phyloP scores from a whole-genome alignment of 2,113 vertebrate species.

The Nothocercus nigrocapillus region DNA sequence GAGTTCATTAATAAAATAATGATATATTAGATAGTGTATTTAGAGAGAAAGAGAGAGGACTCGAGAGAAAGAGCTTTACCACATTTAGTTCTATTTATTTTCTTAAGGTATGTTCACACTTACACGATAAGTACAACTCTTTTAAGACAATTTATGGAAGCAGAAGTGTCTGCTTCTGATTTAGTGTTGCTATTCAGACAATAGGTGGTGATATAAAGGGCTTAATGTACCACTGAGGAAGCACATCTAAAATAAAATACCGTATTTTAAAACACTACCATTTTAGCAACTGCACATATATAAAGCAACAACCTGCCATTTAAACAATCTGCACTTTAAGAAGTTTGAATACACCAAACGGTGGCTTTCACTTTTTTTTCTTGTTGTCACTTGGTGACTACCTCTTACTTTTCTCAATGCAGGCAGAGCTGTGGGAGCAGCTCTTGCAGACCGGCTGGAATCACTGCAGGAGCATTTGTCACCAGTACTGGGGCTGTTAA shows the following conservation, averaged over 20 bases:
- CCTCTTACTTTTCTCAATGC: neutral
- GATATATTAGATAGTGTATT: neutral
- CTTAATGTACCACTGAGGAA: neutral
- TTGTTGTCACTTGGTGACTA: neutral
- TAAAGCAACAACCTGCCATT: neutral
- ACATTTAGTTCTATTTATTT: neutral
- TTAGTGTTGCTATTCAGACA: neutral
- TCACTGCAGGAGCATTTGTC: neutral
- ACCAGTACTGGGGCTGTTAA: neutral
- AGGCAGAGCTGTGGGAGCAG: neutral
- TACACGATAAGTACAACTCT: neutral
- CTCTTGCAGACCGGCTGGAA: neutral
- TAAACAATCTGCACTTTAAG: neutral
- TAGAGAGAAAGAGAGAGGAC: neutral
- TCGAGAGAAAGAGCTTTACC: neutral
- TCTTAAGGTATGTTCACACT: neutral
- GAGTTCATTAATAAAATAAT: constrained; percentile 32
- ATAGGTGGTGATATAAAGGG: neutral
- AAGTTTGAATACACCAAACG: neutral
- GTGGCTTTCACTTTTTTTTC: fast-evolving
- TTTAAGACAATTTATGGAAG: neutral
- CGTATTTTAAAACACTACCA: fast-evolving
- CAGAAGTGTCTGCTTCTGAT: neutral
- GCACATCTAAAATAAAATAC: neutral
- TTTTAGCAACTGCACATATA: neutral